These are phyloP conservation scores for Cossypha niveicapilla DNA, from an alignment of 2,797 vertebrate species.

Conservation along the genomic window DNA sequence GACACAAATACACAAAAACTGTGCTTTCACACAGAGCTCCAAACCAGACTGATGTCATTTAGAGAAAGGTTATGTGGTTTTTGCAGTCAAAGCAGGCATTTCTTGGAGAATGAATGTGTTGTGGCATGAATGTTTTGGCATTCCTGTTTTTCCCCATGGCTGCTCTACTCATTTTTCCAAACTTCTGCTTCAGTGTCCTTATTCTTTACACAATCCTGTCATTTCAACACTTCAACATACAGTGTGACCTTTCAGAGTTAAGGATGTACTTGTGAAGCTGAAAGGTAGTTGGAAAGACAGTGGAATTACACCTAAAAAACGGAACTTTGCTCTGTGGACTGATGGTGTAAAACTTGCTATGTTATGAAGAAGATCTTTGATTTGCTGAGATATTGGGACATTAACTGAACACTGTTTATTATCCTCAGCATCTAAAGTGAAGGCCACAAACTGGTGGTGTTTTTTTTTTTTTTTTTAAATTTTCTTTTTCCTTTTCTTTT, in stretches of 20 bases:
- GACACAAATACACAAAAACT: rapidly evolving
- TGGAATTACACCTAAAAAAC: neutral
- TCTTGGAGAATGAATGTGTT: neutral
- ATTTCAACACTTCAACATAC: neutral
- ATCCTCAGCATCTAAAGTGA: neutral
- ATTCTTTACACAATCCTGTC: neutral
- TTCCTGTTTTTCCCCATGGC: neutral
- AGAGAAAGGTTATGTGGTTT: neutral
- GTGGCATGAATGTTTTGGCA: neutral
- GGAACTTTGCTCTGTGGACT: neutral
- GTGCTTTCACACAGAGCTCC: neutral
- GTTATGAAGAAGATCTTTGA: neutral
- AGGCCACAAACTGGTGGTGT: neutral
- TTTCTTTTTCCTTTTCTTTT: no score
- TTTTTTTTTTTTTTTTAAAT: neutral
- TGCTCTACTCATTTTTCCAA: neutral
- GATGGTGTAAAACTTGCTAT: neutral
- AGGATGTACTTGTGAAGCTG: neutral
- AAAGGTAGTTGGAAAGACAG: neutral
- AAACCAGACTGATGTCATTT: neutral
- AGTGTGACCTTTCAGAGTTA: neutral
- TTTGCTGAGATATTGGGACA: neutral
- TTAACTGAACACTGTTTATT: neutral
- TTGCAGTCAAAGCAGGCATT: neutral
- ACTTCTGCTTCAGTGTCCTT: neutral